Conservation (phyloP, 2,797 vertebrate species). For the Gymnothorax reevesii region DNA sequence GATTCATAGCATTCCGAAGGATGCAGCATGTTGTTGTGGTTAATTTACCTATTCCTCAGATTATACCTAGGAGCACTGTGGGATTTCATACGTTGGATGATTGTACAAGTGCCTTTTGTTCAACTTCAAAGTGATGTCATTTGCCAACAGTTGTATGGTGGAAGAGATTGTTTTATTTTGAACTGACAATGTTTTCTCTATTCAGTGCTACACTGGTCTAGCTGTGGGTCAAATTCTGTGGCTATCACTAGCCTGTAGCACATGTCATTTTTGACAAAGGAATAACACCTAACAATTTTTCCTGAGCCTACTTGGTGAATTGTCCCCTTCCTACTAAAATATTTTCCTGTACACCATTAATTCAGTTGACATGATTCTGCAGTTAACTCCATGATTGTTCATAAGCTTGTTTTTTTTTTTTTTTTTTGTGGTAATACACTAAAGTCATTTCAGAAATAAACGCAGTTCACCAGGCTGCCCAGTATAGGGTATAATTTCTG, state of each 20-base stretch:
- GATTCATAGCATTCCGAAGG: not conserved
- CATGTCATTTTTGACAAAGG: not conserved
- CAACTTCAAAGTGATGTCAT: conserved; percentile 6
- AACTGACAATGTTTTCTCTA: conserved; percentile 20
- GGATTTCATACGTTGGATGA: not conserved
- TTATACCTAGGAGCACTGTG: not conserved
- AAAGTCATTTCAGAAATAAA: not conserved
- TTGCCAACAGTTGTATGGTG: not conserved
- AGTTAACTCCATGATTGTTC: not conserved
- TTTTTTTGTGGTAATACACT: not conserved
- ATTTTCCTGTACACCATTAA: not conserved
- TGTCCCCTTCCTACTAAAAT: not conserved
- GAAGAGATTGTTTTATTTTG: conserved; percentile 28
- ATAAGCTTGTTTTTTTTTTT: conserved; percentile 6
- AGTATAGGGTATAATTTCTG: not conserved
- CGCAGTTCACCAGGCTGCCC: conserved; percentile 4
- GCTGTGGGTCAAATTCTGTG: not conserved
- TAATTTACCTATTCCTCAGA: not conserved
- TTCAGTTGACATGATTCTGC: too few relatives aligned
- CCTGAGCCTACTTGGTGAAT: not conserved
- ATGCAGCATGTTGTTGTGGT: not conserved
- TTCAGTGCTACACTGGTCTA: conserved; percentile 49
- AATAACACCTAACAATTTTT: conserved; percentile 8
- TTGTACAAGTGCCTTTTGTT: conserved; percentile 26
- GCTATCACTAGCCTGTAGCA: conserved; percentile 9